Percentiles rank a stretch among this genome's conserved stretches.
These are phyloP conservation scores for Lates japonicus DNA, from an alignment of 2,797 vertebrate genomes.

Conservation along the genomic window DNA sequence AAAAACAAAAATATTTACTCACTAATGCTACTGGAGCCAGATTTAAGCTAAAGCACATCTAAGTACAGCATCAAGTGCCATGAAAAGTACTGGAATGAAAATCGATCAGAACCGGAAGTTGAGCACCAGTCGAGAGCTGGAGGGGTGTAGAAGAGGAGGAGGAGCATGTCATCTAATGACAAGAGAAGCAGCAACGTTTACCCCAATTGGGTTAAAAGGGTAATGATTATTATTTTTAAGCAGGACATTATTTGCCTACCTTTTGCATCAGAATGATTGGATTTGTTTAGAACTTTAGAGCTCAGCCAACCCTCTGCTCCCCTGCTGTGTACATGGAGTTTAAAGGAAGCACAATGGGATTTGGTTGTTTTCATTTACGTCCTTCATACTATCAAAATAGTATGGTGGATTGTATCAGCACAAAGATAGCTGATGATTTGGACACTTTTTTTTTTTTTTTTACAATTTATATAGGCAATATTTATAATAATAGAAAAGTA, in stretches of 20 bases:
- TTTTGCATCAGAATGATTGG: not conserved
- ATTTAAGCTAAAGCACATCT: constrained; percentile 79
- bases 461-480: constrained; percentile 1
- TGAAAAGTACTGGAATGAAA: constrained; percentile 72
- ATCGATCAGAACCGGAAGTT: constrained; percentile 75
- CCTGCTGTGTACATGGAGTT: not conserved
- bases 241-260: not conserved
- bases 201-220: not conserved
- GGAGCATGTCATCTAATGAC: constrained; percentile 58
- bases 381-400: constrained; percentile 5
- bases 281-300: constrained; percentile 8
- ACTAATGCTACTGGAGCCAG: constrained; percentile 54
- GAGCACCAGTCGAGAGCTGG: constrained; percentile 84
- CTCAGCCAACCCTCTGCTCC: constrained; percentile 1
- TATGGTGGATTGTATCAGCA: not conserved
- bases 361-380: not conserved
- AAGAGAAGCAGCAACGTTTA: constrained; percentile 25
- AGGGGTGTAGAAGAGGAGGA: constrained; percentile 64
- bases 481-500: not conserved
- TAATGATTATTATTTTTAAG: constrained; percentile 2
- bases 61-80: constrained; percentile 79
- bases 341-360: not conserved
- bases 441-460: not conserved
- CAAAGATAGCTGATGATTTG: constrained; percentile 11
- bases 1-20: constrained; percentile 45